Base-by-base conservation (phyloP, 2,888 invertebrate genomes). In the Harpagoxenus sublaevis region DNA sequence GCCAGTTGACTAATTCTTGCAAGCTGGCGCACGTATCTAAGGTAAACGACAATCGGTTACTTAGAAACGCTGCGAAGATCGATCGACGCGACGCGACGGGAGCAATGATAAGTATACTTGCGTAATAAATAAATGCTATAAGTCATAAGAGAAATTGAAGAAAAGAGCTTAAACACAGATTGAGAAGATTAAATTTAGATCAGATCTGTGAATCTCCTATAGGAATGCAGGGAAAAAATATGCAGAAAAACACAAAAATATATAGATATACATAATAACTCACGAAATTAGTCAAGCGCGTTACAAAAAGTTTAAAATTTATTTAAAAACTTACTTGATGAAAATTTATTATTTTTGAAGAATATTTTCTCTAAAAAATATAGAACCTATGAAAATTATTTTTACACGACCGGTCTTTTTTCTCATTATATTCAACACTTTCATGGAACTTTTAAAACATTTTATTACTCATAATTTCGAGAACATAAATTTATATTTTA, bases 21-120 rank as follows among this genome's bases (percentile, higher is more conserved):
- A 62, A 71, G 12, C 23, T 23, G 15, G 15, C 15, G 15, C 55
- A 8, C 12, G 65, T 81, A 73, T 62, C 79, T 73, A 73, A 62
- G 68, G 28, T 48, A 73, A 81, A 81, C 48, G 28, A 48, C 23
- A 6, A 18, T 71, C 23, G 51, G 79, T 79, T 51, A 81, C 79
- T 73, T 81, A 15, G 79, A 71, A 81, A 81, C 73, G 68, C 3
- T 10, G 12, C 3, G 31, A 18, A 8, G 28, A 73, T 60, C 57
- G 39, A 79, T 71, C 23, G 9, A 48, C n/a, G 23, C n/a, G n/a
- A n/a, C 10, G 9, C 42, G 9, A 42, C 42, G 35, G 1, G 9
- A 12, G 12, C 73, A 39, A 51, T n/a, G 45, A 39, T n/a, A 18
- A 18, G 39, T 73, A 62, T 39, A 31, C 35, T 77, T 39, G 5